Percentiles rank a stretch among this genome's conserved stretches.
These are phyloP conservation scores for Etia nguti DNA, from an alignment of 2,113 vertebrate genomes.

Conservation along the genomic window DNA sequence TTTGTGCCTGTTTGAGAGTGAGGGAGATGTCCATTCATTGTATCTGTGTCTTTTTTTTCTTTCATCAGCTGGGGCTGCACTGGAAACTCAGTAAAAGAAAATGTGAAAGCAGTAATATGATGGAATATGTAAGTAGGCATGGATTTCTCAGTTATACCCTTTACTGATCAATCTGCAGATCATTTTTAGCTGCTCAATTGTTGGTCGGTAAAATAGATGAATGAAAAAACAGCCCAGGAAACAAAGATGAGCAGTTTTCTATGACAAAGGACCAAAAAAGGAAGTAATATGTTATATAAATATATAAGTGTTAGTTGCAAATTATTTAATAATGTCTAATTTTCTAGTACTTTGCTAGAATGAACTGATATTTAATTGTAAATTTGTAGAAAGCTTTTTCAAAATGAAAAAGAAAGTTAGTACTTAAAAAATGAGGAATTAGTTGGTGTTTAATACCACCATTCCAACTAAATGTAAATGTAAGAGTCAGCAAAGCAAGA, in stretches of 20 bases:
- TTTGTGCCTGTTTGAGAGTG: conserved; percentile 35
- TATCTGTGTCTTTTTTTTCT: conserved; percentile 31
- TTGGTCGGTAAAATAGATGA: not conserved
- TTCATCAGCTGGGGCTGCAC: conserved; percentile 91
- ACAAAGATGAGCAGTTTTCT: not conserved
- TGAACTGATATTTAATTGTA: not conserved
- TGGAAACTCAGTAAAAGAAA: conserved; percentile 99
- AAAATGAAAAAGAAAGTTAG: not conserved
- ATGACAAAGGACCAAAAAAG: not conserved
- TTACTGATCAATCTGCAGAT: not conserved
- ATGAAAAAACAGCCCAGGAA: not conserved
- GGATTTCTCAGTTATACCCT: not conserved
- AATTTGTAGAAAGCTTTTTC: not conserved
- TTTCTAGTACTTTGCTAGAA: not conserved
- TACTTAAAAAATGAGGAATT: not conserved
- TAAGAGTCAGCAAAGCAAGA: not conserved
- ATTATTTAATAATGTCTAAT: not conserved
- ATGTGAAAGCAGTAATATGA: conserved; percentile 99
- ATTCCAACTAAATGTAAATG: not conserved
- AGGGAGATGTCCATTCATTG: not conserved
- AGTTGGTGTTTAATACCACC: accelerated
- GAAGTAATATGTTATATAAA: not conserved
- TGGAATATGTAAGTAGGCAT: conserved; percentile 82
- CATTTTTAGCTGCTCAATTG: accelerated
- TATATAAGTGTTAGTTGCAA: not conserved